phyloP scores from a whole-genome alignment of 2,113 vertebrate species.

The Daboia siamensis region DNA sequence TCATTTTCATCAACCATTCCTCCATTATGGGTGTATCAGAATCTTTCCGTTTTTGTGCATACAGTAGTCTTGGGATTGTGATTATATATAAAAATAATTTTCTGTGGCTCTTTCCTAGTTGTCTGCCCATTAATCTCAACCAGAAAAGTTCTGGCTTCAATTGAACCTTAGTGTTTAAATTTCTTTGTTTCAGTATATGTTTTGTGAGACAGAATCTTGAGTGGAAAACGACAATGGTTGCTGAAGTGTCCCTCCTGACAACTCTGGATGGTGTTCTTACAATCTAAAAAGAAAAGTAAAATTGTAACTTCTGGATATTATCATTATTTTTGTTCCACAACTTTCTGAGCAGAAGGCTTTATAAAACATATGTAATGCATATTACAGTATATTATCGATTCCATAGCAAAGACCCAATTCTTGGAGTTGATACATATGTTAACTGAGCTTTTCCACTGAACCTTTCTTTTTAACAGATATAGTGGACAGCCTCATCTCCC shows the following conservation, averaged over 20 bases:
- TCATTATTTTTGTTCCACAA: background rate
- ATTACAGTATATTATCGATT: background rate
- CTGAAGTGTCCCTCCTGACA: background rate
- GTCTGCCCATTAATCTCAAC: background rate
- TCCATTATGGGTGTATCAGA: background rate
- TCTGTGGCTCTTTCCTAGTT: background rate
- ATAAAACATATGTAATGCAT: background rate
- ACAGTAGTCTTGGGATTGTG: background rate
- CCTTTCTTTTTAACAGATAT: background rate
- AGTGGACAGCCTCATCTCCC: background rate
- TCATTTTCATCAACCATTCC: background rate
- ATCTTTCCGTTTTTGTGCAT: background rate
- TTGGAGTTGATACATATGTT: background rate
- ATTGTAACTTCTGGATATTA: background rate
- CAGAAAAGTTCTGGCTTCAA: background rate
- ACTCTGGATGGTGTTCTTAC: background rate
- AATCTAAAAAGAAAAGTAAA: background rate
- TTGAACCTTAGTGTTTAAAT: background rate
- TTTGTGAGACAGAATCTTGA: background rate
- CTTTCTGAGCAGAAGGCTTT: background rate
- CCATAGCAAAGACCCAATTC: background rate
- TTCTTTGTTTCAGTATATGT: background rate
- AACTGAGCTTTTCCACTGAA: background rate
- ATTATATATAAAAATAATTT: background rate
- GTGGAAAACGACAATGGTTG: background rate